phyloP scores from a whole-genome alignment of 2,888 invertebrate species.

The Drosophila recens region DNA sequence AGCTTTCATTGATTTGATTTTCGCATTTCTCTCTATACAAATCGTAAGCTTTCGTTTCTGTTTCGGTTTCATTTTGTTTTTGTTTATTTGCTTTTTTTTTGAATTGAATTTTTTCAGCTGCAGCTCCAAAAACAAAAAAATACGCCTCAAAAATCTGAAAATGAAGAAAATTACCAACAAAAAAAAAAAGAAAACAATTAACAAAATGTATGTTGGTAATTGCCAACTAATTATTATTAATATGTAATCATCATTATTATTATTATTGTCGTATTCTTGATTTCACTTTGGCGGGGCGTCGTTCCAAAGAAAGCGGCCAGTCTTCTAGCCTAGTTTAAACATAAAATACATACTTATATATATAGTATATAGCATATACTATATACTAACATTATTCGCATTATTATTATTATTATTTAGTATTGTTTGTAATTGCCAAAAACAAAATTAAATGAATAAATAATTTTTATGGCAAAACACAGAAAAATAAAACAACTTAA shows the following conservation, averaged over 20 bases:
- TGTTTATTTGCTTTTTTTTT: slow-evolving; percentile 11
- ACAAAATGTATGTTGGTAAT: slow-evolving; percentile 30
- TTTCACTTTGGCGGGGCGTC: slow-evolving; percentile 42
- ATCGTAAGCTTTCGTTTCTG: slow-evolving; percentile 65
- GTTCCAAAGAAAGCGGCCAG: slow-evolving; percentile 56
- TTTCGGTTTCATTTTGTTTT: slow-evolving; percentile 39
- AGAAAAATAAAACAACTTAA: background rate
- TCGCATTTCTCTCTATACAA: slow-evolving; percentile 45
- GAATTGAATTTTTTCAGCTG: slow-evolving; percentile 45
- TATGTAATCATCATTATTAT: slow-evolving; percentile 28
- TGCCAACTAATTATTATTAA: slow-evolving; percentile 35
- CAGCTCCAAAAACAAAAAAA: slow-evolving; percentile 40
- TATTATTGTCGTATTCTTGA: slow-evolving; percentile 35
- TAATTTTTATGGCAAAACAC: slow-evolving; percentile 14
- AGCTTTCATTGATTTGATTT: slow-evolving; percentile 57
- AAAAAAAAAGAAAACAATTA: background rate
- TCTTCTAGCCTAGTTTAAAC: slow-evolving; percentile 61
- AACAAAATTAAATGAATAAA: slow-evolving; percentile 21
- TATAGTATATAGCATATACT: slow-evolving; percentile 24
- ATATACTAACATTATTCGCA: slow-evolving; percentile 30
- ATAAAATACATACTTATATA: slow-evolving; percentile 22
- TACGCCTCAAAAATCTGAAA: slow-evolving; percentile 14
- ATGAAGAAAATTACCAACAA: slow-evolving; percentile 14
- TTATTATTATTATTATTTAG: slow-evolving; percentile 50
- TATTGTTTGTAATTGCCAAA: slow-evolving; percentile 52